Base-by-base conservation (phyloP, 2,888 invertebrate species). In the Erebia epiphron region DNA sequence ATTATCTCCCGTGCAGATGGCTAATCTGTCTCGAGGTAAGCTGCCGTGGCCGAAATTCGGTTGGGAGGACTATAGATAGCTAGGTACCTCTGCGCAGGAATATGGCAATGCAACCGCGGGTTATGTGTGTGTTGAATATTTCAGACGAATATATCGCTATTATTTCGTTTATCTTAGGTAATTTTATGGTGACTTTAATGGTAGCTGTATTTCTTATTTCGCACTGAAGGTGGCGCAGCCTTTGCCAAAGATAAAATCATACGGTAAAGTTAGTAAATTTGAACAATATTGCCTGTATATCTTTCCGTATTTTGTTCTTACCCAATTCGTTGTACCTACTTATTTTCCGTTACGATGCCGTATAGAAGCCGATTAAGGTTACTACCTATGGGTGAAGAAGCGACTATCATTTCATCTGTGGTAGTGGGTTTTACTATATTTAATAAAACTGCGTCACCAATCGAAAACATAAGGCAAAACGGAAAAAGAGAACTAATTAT, bases 61-160 rank as follows among this genome's bases (percentile, higher is more conserved):
- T 35, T 7, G 35, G 7, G 5, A 35, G 35, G 35, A 35, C 35
- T 35, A 35, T 35, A 35, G 26, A n/a, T 26, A 26, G 26, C 21
- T 35, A 7, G 7, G 35, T 35, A 35, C 35, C 35, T 35, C 35
- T 35, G 7, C 35, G 35, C 35, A 35, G 35, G 35, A 35, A 35
- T 35, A 35, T 35, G 26, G 18, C 57, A 46, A 61, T 61, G 46
- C 18, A 4, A 46, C 61, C 46, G 52, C 50, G 35, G 50, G 26
- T n/a, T 68, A 26, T 43, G 13, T 62, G n/a, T 46, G 43, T 63
- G 61, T 62, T 68, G 61, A 68, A 68, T 46, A 62, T 62, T 68
- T 68, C 26, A 68, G 26, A 9, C 21, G 56, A 62, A 46, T 26
- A 56, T 63, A 49, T 57, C 43, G 56, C 60, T 41, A 41, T 67